A percentile compares a stretch with the other conserved stretches of the same genome.
Evolutionary conservation across 2,888 invertebrate species (phyloP).

Genomic region (Carterocephalus palaemon): DNA sequence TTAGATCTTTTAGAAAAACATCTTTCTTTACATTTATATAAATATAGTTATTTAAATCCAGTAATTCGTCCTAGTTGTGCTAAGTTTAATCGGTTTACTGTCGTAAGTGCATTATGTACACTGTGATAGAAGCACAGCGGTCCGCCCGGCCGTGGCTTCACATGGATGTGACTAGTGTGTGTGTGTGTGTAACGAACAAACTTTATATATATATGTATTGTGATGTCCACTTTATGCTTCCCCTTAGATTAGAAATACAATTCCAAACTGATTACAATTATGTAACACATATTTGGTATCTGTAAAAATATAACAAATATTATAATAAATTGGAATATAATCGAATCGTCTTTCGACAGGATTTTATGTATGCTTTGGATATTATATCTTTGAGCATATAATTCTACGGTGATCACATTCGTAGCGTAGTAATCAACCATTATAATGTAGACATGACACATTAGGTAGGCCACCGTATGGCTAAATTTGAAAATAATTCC

Average conservation of each 20-base stretch:
- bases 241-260: slow-evolving; percentile 9
- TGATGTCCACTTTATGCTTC: slow-evolving; percentile 15
- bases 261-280: background rate
- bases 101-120: slow-evolving; percentile 77
- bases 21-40: slow-evolving; percentile 32
- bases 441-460: no score
- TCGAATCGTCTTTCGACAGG: no score
- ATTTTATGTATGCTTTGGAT: no score
- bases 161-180: slow-evolving; percentile 45
- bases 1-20: slow-evolving; percentile 36
- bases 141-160: slow-evolving; percentile 65
- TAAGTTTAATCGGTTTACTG: slow-evolving; percentile 47
- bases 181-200: slow-evolving; percentile 1
- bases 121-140: slow-evolving; percentile 73
- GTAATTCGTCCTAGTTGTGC: slow-evolving; percentile 49
- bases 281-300: background rate
- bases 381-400: no score
- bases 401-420: no score
- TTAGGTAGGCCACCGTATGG: no score
- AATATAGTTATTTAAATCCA: slow-evolving; percentile 31
- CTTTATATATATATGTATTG: slow-evolving; percentile 21
- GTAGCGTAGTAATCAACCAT: no score
- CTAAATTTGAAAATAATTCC: no score
- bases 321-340: no score
- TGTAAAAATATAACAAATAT: no score